Conservation (phyloP, 2,113 vertebrate genomes). For the Geococcyx californianus region DNA sequence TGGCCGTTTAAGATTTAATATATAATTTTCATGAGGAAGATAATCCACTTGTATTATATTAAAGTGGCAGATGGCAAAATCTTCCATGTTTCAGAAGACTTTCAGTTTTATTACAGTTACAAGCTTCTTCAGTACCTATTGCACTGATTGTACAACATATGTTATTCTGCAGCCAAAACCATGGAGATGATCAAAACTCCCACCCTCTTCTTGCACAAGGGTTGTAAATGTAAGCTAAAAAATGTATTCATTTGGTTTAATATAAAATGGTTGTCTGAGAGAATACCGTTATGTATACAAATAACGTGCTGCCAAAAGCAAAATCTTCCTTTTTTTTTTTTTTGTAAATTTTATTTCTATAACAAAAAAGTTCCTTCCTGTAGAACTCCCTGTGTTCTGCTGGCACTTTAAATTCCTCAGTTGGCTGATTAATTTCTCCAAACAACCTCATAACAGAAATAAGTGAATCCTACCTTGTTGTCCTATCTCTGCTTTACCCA, state of each 20-base stretch:
- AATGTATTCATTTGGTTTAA: background rate
- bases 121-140: conserved; percentile 2
- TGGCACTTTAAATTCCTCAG: background rate
- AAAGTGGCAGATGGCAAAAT: conserved; percentile 49
- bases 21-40: conserved; percentile 39
- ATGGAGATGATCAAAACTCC: background rate
- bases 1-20: conserved; percentile 26
- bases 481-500: background rate
- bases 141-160: background rate
- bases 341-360: background rate
- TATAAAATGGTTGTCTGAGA: background rate
- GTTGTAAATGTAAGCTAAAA: background rate
- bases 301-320: background rate
- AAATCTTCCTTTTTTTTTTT: background rate
- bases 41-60: conserved; percentile 47
- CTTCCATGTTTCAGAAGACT: conserved; percentile 11
- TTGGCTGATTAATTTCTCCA: background rate
- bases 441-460: background rate
- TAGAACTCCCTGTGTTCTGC: background rate
- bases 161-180: background rate
- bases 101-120: conserved; percentile 10
- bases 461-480: background rate
- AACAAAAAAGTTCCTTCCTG: background rate
- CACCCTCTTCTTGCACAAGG: background rate
- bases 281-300: background rate